Base-by-base conservation (phyloP, 2,888 invertebrate genomes). In the Sceliomorpha sp. region DNA sequence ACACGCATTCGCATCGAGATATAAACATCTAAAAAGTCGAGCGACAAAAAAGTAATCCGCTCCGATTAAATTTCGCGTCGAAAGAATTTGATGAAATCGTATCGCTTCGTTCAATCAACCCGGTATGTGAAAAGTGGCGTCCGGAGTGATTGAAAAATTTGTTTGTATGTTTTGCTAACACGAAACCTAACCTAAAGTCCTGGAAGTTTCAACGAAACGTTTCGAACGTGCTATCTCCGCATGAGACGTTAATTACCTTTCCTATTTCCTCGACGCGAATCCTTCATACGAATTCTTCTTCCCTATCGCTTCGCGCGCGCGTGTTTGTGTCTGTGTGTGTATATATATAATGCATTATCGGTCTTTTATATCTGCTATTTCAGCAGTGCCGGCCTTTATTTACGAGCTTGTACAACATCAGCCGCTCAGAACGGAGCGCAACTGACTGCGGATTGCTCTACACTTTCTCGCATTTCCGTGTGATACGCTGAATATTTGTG, bases 341-440 rank as follows among this genome's bases (percentile, higher is more conserved):
- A 32, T 64, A 45, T 58, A 58, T 58, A 67, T 48, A 59, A 67
- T 34, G 27, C 66, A 48, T 37, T 59, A 67, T 67, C 58, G 56
- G 58, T 70, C 59, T 48, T 59, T 70, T 59, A 45, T 64, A 70
- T 70, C 70, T 64, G 59, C 64, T 13, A 36, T 70, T 64, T 70
- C 59, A 64, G 55, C 60, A 36, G 37, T 42, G 55, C 14, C 45
- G 55, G 44, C 59, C 36, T 64, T 70, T 70, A 66, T 70, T 64
- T 70, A 64, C 70, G 64, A 60, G 63, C 59, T 55, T 59, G 59
- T 60, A 45, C 39, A 56, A 56, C 60, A 40, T 17, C 67, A 60
- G 42, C 55, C 59, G 47, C 36, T 59, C 26, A 29, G 42, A 44
- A 66, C 64, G 58, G 26, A 6, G 45, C 26, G 45, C 42, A 24